A percentile compares a stretch with the other conserved stretches of the same genome.
Evolutionary conservation across 2,797 vertebrate genomes (phyloP).

Genomic region (Eutrigla gurnardus): DNA sequence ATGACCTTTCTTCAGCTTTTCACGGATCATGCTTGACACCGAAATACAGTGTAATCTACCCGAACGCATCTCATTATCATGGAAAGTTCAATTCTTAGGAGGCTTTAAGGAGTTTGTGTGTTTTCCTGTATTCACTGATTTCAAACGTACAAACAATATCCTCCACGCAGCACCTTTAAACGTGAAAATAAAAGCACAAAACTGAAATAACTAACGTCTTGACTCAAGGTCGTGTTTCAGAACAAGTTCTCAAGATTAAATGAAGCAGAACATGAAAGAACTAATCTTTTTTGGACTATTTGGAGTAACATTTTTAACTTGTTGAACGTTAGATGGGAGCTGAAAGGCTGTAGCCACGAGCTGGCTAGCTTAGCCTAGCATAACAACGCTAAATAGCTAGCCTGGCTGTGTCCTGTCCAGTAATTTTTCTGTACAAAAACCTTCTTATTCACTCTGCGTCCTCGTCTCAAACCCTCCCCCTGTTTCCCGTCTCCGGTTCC

Average conservation of each 20-base stretch:
- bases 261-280: not conserved
- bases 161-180: too few species aligned
- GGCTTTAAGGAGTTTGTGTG: too few species aligned
- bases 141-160: too few species aligned
- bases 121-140: too few species aligned
- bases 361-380: not conserved
- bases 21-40: not conserved
- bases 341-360: not conserved
- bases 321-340: not conserved
- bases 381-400: not conserved
- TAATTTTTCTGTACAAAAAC: not conserved
- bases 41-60: not conserved
- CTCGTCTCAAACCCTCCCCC: not conserved
- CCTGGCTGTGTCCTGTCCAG: not conserved
- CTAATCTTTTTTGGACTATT: not conserved
- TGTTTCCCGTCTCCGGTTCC: not conserved
- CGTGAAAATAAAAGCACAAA: not conserved
- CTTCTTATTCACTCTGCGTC: not conserved
- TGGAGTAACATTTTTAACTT: not conserved
- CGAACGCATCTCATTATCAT: not conserved
- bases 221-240: not conserved
- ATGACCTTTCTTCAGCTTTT: conserved; percentile 70
- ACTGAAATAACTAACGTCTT: not conserved
- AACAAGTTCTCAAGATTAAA: not conserved
- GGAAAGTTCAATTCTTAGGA: not conserved